phyloP scores from a whole-genome alignment of 2,888 invertebrate genomes.

The Byasa hedistus region DNA sequence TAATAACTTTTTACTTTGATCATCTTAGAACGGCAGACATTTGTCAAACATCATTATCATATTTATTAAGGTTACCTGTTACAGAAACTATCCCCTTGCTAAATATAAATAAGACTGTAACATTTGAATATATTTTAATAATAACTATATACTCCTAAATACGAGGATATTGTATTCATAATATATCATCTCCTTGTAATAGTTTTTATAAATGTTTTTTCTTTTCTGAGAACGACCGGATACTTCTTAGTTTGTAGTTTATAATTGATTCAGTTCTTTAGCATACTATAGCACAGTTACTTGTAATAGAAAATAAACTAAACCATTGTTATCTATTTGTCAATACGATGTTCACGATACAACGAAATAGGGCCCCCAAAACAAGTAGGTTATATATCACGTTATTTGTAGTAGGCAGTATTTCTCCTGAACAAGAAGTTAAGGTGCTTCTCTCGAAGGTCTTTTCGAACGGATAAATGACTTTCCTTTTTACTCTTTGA shows the following conservation, averaged over 20 bases:
- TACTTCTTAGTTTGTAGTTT: too few relatives aligned
- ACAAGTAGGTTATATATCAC: conserved; percentile 16
- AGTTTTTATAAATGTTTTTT: too few relatives aligned
- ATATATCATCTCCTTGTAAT: too few relatives aligned
- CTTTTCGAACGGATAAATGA: conserved; percentile 8
- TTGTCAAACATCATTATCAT: too few relatives aligned
- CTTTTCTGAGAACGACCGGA: too few relatives aligned
- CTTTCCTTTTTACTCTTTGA: conserved; percentile 11
- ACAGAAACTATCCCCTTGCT: too few relatives aligned
- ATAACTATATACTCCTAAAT: not conserved
- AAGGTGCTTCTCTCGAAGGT: conserved; percentile 10
- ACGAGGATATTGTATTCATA: too few relatives aligned
- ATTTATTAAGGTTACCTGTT: too few relatives aligned
- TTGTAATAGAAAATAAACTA: not conserved
- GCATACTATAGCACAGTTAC: not conserved
- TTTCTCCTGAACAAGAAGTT: conserved; percentile 19
- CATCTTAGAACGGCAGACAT: not conserved
- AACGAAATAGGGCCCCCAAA: not conserved
- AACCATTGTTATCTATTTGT: not conserved
- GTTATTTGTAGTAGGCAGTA: conserved; percentile 18
- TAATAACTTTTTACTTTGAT: not conserved
- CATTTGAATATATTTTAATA: not conserved
- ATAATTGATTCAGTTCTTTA: not conserved
- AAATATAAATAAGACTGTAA: too few relatives aligned
- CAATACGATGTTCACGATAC: not conserved